Conservation (phyloP, 2,888 invertebrate genomes). For the Orthosia gothica region DNA sequence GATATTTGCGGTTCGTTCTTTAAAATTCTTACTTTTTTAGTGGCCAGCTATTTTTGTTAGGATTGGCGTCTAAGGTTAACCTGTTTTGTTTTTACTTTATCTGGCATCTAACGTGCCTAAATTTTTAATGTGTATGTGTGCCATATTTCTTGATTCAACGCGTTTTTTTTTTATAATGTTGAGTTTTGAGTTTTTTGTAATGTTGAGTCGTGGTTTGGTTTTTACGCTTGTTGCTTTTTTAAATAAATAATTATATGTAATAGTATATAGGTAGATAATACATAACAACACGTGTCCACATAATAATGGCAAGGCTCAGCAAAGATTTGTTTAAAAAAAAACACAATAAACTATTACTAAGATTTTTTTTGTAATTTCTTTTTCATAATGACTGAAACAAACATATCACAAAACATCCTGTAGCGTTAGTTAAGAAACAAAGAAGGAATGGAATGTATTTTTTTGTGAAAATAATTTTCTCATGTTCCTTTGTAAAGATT, state of each 20-base stretch:
- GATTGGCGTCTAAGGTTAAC: slow-evolving; percentile 17
- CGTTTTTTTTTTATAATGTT: not conserved
- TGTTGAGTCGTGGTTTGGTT: no score
- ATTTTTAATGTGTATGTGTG: not conserved
- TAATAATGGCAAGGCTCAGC: not conserved
- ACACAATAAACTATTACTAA: not conserved
- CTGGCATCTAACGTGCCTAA: not conserved
- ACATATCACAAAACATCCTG: not conserved
- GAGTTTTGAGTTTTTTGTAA: no score
- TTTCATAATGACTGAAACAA: not conserved
- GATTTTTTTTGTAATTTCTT: not conserved
- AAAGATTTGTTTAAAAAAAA: not conserved
- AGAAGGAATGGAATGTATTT: slow-evolving; percentile 50
- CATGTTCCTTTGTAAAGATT: slow-evolving; percentile 40
- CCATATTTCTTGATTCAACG: not conserved
- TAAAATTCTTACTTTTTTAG: slow-evolving; percentile 61
- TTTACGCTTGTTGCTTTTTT: not conserved
- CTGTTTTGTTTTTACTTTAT: slow-evolving; percentile 4
- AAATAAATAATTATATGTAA: not conserved
- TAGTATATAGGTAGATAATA: no score
- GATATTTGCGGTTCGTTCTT: slow-evolving; percentile 59
- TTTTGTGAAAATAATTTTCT: slow-evolving; percentile 56
- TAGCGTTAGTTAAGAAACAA: slow-evolving; percentile 40
- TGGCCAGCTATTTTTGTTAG: slow-evolving; percentile 57
- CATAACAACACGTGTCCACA: no score